phyloP scores from a whole-genome alignment of 2,888 invertebrate species.

The Norana najaformis region DNA sequence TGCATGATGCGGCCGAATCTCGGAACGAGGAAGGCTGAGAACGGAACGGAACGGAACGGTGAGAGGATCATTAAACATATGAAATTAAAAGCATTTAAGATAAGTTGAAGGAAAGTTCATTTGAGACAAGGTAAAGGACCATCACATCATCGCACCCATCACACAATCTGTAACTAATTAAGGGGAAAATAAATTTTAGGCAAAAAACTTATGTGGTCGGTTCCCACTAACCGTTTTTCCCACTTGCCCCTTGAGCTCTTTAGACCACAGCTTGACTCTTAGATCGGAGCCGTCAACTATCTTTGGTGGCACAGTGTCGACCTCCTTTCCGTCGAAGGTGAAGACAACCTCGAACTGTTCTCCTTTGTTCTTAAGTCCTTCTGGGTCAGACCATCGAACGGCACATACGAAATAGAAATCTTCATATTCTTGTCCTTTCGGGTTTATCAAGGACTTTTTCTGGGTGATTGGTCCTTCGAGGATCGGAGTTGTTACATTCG shows the following conservation, averaged over 20 bases:
- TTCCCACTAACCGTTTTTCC: neutral
- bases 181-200: neutral
- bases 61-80: too few relatives aligned
- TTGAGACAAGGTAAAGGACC: too few relatives aligned
- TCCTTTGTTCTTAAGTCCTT: neutral
- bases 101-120: too few relatives aligned
- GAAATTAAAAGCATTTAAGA: neutral
- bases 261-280: neutral
- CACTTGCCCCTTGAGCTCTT: neutral
- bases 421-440: neutral
- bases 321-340: neutral
- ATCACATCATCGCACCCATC: neutral
- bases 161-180: neutral
- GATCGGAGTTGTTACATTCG: neutral
- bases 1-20: too few relatives aligned
- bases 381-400: neutral
- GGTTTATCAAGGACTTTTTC: neutral
- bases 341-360: neutral
- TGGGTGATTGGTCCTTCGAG: neutral
- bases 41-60: too few relatives aligned
- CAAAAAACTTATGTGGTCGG: neutral
- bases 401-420: neutral
- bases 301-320: neutral
- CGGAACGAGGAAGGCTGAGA: too few relatives aligned
- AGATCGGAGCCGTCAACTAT: neutral